Percentiles rank a stretch among this genome's conserved stretches.
phyloP scores from a whole-genome alignment of 2,797 vertebrate species.

The Acrossocheilus fasciatus region DNA sequence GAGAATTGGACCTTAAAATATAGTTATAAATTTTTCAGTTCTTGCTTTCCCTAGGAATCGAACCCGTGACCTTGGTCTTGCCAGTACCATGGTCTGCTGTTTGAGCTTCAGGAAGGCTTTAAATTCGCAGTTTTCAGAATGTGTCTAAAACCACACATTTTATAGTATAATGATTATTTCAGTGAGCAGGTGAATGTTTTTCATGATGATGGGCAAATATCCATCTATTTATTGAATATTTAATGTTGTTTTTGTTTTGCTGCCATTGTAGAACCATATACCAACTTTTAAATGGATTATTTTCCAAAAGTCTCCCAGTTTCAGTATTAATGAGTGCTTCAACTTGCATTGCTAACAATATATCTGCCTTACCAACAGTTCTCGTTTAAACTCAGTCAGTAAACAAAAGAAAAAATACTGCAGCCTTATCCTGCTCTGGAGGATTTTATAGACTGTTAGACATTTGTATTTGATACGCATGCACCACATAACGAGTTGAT shows the following conservation, averaged over 20 bases:
- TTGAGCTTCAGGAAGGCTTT: not conserved
- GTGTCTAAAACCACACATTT: not conserved
- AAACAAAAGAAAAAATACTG: not conserved
- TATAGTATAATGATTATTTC: not conserved
- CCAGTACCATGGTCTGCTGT: not conserved
- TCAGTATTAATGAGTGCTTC: not conserved
- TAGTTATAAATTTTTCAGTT: not conserved
- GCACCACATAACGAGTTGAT: not conserved
- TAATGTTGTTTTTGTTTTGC: conserved; percentile 7
- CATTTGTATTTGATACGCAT: not conserved
- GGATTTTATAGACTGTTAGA: not conserved
- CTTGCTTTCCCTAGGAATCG: not conserved
- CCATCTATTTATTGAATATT: not conserved
- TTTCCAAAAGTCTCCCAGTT: conserved; percentile 15
- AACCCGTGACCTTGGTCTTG: not conserved
- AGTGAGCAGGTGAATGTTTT: not conserved
- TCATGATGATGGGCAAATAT: not conserved
- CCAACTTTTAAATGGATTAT: not conserved
- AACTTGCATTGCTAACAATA: not conserved
- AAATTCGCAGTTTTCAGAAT: not conserved
- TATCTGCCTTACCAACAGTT: not conserved
- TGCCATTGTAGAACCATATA: not conserved
- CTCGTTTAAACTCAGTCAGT: not conserved
- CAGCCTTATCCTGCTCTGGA: not conserved
- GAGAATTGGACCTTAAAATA: not conserved